Evolutionary conservation across 35 echinoderm and acorn worm genomes (phyloP), one percentile per base, ranked within the genome.

Genomic region (Patiria miniata): DNA sequence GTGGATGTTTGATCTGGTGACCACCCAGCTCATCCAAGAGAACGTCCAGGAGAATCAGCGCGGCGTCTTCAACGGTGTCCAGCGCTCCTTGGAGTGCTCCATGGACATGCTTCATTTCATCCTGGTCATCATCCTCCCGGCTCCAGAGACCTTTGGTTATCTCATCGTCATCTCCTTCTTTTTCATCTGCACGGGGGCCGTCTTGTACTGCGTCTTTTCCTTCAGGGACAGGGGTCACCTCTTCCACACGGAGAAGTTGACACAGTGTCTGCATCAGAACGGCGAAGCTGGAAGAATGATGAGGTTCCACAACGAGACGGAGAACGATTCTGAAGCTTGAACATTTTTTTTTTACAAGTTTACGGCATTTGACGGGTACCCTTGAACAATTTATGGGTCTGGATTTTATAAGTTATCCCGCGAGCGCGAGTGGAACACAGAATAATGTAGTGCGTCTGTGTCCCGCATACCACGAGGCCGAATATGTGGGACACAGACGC

Each of bases 91-190:
- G 6, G 89, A 99, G 26, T 87, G 89, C 52, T 92, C 37, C 34
- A 91, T 99, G 56, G 96, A 99, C 52, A 99, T 99, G 92, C 39
- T 99, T 15, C 96, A 99, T 65, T 99, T 99, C 50, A 84, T 92
- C 37, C 82, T 99, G 2, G 93, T 99, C 55, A 99, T 99, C 61
- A 61, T 88, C 19, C 84, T 92, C 1, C 92, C 92, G 0, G 87
- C 87, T 26, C 89, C 96, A 0, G 96, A 94, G 79, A 90, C 92
- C 3, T 99, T 92, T 76, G 96, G 96, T 10, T 87, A 88, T 47
- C 96, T 99, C 28, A 92, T 99, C 40, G 83, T 98, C 10, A 16
- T 88, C 0, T 99, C 96, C 8, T 73, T 91, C 40, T 22, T 83
- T 2, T 94, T 95, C 77, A 81, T 99, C 36, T 55, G 65, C 2